These are phyloP conservation scores for Macaria liturata DNA, from an alignment of 2,888 invertebrate genomes.

Conservation along the genomic window DNA sequence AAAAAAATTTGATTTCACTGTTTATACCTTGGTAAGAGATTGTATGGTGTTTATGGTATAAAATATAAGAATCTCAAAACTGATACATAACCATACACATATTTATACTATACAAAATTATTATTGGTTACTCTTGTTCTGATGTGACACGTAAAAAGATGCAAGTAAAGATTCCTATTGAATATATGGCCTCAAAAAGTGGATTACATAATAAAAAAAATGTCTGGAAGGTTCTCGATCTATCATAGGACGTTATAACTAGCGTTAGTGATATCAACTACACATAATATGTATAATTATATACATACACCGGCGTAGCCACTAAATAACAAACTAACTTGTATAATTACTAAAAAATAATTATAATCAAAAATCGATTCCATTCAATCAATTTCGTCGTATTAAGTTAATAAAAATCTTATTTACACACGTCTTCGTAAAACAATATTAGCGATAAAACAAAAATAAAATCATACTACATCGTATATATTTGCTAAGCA, in stretches of 20 bases:
- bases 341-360: conserved; percentile 54
- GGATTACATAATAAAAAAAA: conserved; percentile 46
- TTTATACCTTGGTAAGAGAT: too few relatives aligned
- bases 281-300: conserved; percentile 57
- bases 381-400: conserved; percentile 36
- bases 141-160: too few relatives aligned
- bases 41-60: too few relatives aligned
- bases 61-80: too few relatives aligned
- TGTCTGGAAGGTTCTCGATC: conserved; percentile 27
- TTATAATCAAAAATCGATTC: conserved; percentile 45
- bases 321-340: conserved; percentile 75
- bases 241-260: conserved; percentile 40
- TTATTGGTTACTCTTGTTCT: too few relatives aligned
- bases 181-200: conserved; percentile 29
- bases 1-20: too few relatives aligned
- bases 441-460: conserved; percentile 61
- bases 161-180: too few relatives aligned
- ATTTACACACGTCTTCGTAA: conserved; percentile 70
- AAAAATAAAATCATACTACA: conserved; percentile 41
- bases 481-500: conserved; percentile 72
- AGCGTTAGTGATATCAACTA: conserved; percentile 39
- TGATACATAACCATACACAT: too few relatives aligned
- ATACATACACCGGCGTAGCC: conserved; percentile 65
- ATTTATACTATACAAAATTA: too few relatives aligned
- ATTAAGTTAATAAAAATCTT: conserved; percentile 76